Percentiles rank a stretch among this genome's conserved stretches.
Evolutionary conservation across 2,797 vertebrate genomes (phyloP).

Genomic region (Hoplostethus mediterraneus): DNA sequence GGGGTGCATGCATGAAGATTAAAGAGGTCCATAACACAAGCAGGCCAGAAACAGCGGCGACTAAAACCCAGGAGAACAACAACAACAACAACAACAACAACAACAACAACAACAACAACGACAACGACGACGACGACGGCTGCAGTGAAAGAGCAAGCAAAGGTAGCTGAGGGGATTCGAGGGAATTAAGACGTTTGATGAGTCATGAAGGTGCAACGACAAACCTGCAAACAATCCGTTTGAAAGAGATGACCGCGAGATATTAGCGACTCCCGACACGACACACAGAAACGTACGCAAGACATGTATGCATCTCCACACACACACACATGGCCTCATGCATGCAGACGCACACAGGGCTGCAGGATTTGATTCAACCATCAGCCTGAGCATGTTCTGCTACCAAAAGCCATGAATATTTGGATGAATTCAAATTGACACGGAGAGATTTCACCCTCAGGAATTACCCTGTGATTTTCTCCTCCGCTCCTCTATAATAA

Average conservation of each 20-base stretch:
- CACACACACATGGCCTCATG: not conserved
- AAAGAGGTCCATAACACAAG: not conserved
- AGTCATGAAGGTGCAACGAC: not conserved
- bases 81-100: not conserved
- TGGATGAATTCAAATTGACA: not conserved
- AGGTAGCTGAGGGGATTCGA: not conserved
- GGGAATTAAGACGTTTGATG: slow-evolving; percentile 12
- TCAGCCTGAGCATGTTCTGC: not conserved
- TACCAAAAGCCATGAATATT: not conserved
- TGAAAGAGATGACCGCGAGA: not conserved
- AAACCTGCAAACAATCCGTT: not conserved
- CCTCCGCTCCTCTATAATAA: slow-evolving; percentile 12
- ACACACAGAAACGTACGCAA: not conserved
- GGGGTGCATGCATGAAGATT: not conserved
- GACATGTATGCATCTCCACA: not conserved
- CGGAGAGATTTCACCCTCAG: slow-evolving; percentile 37
- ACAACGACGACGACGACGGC: no score
- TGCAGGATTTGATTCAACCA: slow-evolving; percentile 33
- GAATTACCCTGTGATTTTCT: slow-evolving; percentile 36
- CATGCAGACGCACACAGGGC: slow-evolving; percentile 17
- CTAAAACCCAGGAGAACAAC: not conserved
- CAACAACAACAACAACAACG: not conserved
- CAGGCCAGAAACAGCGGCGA: slow-evolving; percentile 10
- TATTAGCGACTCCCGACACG: no score
- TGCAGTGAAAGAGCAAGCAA: not conserved